Conservation (phyloP, 2,113 vertebrate genomes). For the Channa maculata region DNA sequence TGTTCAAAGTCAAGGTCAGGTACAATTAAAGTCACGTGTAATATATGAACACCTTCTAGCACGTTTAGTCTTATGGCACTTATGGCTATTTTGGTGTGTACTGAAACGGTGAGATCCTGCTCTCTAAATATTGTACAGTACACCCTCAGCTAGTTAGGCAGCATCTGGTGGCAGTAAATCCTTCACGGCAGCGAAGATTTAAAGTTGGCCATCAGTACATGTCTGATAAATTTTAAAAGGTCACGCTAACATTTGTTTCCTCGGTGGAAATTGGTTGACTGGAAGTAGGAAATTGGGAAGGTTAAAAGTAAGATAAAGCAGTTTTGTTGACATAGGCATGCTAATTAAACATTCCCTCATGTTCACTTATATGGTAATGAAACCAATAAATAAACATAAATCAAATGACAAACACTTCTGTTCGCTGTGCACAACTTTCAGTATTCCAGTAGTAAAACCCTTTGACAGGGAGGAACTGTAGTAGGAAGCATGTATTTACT, state of each 20-base stretch:
- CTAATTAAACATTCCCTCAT: not conserved
- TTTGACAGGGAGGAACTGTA: too few relatives aligned
- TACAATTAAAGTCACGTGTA: not conserved
- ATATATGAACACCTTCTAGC: not conserved
- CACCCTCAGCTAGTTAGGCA: conserved; percentile 10
- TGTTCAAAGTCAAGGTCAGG: not conserved
- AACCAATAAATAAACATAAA: conserved; percentile 20
- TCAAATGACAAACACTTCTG: not conserved
- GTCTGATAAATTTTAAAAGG: conserved; percentile 61
- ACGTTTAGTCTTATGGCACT: not conserved
- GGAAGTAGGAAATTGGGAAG: not conserved
- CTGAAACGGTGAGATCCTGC: not conserved
- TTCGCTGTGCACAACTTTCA: not conserved
- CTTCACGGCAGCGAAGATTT: conserved; percentile 41
- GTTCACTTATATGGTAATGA: not conserved
- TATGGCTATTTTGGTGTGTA: conserved; percentile 6
- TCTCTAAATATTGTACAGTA: not conserved
- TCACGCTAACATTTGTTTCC: conserved; percentile 53
- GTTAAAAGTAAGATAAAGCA: conserved; percentile 17
- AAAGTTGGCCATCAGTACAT: conserved; percentile 52
- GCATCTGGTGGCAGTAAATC: conserved; percentile 52
- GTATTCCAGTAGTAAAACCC: too few relatives aligned
- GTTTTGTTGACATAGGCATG: conserved; percentile 15
- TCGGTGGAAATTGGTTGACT: conserved; percentile 21
- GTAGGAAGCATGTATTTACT: too few relatives aligned